These are phyloP conservation scores for Leucopsar rothschildi DNA, from an alignment of 2,113 vertebrate genomes.

Conservation along the genomic window DNA sequence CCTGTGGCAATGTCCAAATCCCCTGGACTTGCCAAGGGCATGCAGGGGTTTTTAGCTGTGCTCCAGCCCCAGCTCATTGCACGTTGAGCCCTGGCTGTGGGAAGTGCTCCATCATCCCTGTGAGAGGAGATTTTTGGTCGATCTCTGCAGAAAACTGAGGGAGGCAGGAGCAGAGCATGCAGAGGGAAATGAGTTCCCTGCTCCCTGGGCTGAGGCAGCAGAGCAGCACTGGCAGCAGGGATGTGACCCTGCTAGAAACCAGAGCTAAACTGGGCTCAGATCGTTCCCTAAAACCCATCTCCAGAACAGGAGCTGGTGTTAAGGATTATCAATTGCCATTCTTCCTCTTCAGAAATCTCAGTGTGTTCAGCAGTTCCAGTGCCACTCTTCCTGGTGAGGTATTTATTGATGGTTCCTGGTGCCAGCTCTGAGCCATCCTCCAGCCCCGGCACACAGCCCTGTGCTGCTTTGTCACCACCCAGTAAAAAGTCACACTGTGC, in stretches of 20 bases:
- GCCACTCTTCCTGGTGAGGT: not conserved
- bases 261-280: not conserved
- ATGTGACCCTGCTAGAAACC: not conserved
- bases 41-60: not conserved
- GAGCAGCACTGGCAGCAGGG: not conserved
- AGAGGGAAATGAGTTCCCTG: not conserved
- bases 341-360: not conserved
- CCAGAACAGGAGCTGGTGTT: not conserved
- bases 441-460: not conserved
- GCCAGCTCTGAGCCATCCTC: not conserved
- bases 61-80: not conserved
- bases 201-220: not conserved
- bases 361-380: not conserved
- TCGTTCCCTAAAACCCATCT: not conserved
- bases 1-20: not conserved
- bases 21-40: not conserved
- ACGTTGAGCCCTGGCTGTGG: not conserved
- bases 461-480: not conserved
- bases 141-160: not conserved
- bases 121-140: not conserved
- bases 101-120: not conserved
- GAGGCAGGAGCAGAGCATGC: not conserved
- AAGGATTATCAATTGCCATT: not conserved
- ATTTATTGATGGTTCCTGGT: not conserved
- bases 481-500: not conserved